Conservation (phyloP, 2,113 vertebrate species). For the Stercorarius parasiticus region DNA sequence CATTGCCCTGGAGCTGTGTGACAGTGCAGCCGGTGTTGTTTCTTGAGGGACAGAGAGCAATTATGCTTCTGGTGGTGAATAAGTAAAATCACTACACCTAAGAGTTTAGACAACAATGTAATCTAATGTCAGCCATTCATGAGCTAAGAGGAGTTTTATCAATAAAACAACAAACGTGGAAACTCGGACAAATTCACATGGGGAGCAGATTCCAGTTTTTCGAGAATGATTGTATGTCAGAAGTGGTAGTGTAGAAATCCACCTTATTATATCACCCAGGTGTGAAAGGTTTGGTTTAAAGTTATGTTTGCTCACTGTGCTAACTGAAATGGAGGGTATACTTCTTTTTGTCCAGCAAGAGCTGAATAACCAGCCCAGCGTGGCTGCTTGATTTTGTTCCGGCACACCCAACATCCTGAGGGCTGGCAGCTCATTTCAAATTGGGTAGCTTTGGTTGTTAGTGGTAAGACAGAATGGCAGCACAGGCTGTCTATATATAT, state of each 20-base stretch:
- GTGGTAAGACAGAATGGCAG: not conserved
- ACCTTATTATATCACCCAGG: not conserved
- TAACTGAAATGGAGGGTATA: not conserved
- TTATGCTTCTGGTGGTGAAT: accelerated
- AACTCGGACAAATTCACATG: not conserved
- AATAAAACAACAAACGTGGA: not conserved
- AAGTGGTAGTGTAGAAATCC: not conserved
- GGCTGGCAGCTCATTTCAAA: slow-evolving; percentile 21
- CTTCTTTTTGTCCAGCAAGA: not conserved
- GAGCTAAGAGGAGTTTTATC: not conserved
- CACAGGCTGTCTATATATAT: not conserved
- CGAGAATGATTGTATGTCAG: not conserved
- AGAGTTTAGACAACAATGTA: not conserved
- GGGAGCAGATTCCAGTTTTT: not conserved
- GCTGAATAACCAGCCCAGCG: not conserved
- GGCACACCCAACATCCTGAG: not conserved
- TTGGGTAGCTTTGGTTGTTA: not conserved
- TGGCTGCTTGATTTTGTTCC: not conserved
- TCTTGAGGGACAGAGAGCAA: not conserved
- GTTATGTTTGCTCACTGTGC: not conserved
- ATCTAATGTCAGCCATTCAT: not conserved
- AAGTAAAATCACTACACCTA: not conserved
- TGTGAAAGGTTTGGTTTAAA: not conserved
- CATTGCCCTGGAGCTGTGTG: not conserved
- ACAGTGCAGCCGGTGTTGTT: not conserved